phyloP scores from a whole-genome alignment of 2,113 vertebrate genomes.

The Tauraco erythrolophus region DNA sequence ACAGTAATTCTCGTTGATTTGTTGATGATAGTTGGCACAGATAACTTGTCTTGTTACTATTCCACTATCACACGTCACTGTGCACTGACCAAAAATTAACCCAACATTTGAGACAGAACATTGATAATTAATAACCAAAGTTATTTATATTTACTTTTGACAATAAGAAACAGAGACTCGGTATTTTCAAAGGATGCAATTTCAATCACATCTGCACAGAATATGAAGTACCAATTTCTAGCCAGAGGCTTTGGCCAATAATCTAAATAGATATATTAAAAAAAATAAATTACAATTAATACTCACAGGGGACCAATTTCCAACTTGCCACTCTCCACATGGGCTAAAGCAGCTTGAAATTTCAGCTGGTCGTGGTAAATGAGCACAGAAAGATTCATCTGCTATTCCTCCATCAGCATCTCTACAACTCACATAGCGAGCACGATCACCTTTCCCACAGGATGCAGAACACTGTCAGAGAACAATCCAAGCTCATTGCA shows the following conservation, averaged over 20 bases:
- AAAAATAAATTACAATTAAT: neutral
- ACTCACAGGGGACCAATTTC: slow-evolving; percentile 94
- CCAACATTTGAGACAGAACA: slow-evolving; percentile 12
- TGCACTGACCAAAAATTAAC: slow-evolving; percentile 84
- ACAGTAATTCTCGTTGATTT: slow-evolving; percentile 86
- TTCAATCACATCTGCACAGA: neutral
- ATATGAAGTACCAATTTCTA: neutral
- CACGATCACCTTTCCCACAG: slow-evolving; percentile 89
- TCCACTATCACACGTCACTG: slow-evolving; percentile 88
- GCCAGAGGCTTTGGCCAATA: neutral
- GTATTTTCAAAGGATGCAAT: neutral
- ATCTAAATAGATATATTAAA: neutral
- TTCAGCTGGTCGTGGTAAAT: slow-evolving; percentile 87
- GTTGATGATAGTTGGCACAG: slow-evolving; percentile 88
- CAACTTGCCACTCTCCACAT: slow-evolving; percentile 92
- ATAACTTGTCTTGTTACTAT: slow-evolving; percentile 85
- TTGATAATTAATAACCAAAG: neutral
- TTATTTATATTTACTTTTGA: neutral
- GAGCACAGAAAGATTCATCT: slow-evolving; percentile 86
- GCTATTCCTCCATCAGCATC: slow-evolving; percentile 85
- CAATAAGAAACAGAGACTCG: neutral
- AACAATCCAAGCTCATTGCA: neutral
- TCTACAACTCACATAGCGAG: slow-evolving; percentile 94
- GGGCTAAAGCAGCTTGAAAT: slow-evolving; percentile 86
- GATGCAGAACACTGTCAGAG: slow-evolving; percentile 89